Percentiles rank a stretch among this genome's conserved stretches.
Conservation (phyloP, 1,140 invertebrate species). For the Uloborus diversus region DNA sequence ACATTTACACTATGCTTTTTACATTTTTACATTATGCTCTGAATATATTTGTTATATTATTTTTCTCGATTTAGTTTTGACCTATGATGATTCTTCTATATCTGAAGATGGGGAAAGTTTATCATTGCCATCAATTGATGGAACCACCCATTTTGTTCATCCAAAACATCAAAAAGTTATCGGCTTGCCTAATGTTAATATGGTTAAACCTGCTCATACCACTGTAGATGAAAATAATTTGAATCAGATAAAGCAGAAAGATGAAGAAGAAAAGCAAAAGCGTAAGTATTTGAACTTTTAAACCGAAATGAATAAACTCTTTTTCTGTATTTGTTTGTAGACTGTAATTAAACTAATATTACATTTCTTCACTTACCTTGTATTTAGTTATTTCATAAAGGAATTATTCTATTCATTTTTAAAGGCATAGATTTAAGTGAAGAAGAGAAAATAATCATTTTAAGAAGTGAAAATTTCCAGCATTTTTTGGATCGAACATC, state of each 20-base stretch:
- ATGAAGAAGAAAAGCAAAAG: conserved; percentile 27
- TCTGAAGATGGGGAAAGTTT: conserved; percentile 91
- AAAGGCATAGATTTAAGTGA: conserved; percentile 88
- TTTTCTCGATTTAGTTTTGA: conserved; percentile 83
- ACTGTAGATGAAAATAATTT: conserved; percentile 50
- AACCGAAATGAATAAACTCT: background rate
- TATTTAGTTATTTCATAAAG: background rate
- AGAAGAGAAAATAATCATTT: conserved; percentile 95
- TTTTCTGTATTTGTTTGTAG: background rate
- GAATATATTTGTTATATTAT: background rate
- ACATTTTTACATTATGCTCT: no score
- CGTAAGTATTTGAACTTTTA: background rate
- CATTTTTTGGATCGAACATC: conserved; percentile 87
- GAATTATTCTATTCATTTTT: background rate
- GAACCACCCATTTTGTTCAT: conserved; percentile 64
- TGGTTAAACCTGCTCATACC: conserved; percentile 89
- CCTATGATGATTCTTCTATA: conserved; percentile 93
- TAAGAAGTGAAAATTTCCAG: conserved; percentile 92
- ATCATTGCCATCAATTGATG: conserved; percentile 69
- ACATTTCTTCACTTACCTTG: background rate
- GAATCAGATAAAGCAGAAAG: conserved; percentile 58
- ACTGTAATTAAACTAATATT: background rate
- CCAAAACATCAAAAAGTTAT: conserved; percentile 26
- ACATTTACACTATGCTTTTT: no score
- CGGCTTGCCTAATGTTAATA: conserved; percentile 93